These are phyloP conservation scores for Lepidurus arcticus DNA, from an alignment of 1,140 invertebrate species.

Conservation along the genomic window DNA sequence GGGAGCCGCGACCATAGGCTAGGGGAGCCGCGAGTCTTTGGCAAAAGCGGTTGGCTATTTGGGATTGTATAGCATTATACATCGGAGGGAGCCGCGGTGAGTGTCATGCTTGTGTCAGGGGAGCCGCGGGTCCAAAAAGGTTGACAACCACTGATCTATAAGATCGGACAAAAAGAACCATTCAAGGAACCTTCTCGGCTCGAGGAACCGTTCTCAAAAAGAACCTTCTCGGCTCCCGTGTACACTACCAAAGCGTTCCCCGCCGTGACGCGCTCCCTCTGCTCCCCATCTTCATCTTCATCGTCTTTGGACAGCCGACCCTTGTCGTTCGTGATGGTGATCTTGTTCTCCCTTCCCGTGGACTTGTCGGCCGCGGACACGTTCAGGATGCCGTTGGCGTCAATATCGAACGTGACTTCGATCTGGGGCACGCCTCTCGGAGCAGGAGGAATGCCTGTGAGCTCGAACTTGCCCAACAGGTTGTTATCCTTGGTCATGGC, in stretches of 20 bases:
- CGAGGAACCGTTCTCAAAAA: no score
- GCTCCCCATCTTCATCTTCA: slow-evolving; percentile 68
- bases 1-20: no score
- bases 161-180: no score
- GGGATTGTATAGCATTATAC: no score
- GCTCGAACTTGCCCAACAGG: slow-evolving; percentile 54
- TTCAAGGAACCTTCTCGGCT: no score
- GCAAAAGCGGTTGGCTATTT: no score
- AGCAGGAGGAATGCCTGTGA: slow-evolving; percentile 46
- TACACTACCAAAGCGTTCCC: slow-evolving; percentile 94
- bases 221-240: no score
- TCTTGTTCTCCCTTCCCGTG: slow-evolving; percentile 52
- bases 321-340: slow-evolving; percentile 50
- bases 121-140: no score
- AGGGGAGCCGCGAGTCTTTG: no score
- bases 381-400: slow-evolving; percentile 44
- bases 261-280: slow-evolving; percentile 75
- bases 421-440: slow-evolving; percentile 67
- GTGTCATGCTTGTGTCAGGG: no score
- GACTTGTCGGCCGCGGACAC: slow-evolving; percentile 78
- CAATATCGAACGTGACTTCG: slow-evolving; percentile 44
- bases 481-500: slow-evolving; percentile 48
- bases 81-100: no score
- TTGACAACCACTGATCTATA: no score
- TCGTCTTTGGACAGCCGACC: slow-evolving; percentile 47